These are phyloP conservation scores for Nephotettix cincticeps DNA, from an alignment of 1,140 invertebrate species.

Conservation along the genomic window DNA sequence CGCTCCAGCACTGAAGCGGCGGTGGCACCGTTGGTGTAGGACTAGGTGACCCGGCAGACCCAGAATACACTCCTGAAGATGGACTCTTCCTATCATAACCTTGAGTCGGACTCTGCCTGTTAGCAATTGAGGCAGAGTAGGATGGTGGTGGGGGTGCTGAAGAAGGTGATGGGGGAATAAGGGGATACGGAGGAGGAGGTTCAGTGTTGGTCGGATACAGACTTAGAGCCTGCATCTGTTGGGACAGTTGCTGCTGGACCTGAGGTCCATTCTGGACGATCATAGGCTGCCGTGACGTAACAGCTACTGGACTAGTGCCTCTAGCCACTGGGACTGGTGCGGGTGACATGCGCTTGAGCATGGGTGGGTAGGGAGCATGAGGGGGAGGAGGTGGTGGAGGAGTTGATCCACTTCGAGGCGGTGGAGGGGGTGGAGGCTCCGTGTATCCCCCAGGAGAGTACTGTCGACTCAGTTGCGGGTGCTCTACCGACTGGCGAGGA, in stretches of 20 bases:
- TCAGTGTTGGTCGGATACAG: conserved; percentile 53
- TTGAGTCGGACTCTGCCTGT: conserved; percentile 80
- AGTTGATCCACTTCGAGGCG: conserved; percentile 58
- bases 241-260: conserved; percentile 78
- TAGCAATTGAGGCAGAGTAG: conserved; percentile 82
- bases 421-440: conserved; percentile 48
- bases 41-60: conserved; percentile 75
- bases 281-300: conserved; percentile 65
- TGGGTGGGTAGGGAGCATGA: conserved; percentile 61
- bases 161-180: conserved; percentile 56
- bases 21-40: conserved; percentile 66
- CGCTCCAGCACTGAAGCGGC: conserved; percentile 73
- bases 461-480: conserved; percentile 55
- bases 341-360: conserved; percentile 82
- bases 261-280: conserved; percentile 79
- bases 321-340: conserved; percentile 63
- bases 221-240: conserved; percentile 84
- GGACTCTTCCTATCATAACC: conserved; percentile 71
- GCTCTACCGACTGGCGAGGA: conserved; percentile 60
- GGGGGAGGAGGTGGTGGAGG: conserved; percentile 74
- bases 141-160: conserved; percentile 75
- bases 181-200: conserved; percentile 73
- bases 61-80: conserved; percentile 78
- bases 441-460: conserved; percentile 65
- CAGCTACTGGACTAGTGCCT: conserved; percentile 75